Percentiles rank a stretch among this genome's conserved stretches.
Evolutionary conservation across 2,888 invertebrate species (phyloP).

Genomic region (Anodontia alba): DNA sequence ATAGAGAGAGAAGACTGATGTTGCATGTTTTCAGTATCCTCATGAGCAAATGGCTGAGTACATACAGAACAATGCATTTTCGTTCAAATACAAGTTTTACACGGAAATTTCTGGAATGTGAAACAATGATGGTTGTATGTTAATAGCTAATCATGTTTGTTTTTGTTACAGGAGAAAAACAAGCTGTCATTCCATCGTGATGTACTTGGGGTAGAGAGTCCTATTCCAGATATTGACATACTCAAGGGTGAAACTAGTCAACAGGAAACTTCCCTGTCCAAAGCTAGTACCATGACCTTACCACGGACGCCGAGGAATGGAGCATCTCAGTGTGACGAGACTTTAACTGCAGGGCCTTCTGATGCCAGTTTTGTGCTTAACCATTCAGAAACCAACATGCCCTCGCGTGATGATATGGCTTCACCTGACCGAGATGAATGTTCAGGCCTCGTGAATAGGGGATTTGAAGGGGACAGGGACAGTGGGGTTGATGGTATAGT

Average conservation of each 20-base stretch:
- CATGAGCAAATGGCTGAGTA: too few relatives aligned
- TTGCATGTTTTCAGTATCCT: too few relatives aligned
- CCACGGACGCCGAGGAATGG: background rate
- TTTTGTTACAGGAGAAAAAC: constrained; percentile 48
- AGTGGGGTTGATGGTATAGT: constrained; percentile 46
- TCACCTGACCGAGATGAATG: background rate
- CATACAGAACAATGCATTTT: too few relatives aligned
- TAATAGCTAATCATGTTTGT: too few relatives aligned
- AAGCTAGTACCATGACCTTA: constrained; percentile 43
- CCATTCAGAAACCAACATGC: background rate
- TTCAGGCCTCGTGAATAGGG: constrained; percentile 33
- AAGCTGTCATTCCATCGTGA: constrained; percentile 34
- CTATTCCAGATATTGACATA: constrained; percentile 72
- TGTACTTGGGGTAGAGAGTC: constrained; percentile 64
- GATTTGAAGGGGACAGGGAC: constrained; percentile 32
- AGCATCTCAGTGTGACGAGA: background rate
- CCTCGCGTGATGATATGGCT: background rate
- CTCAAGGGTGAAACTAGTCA: constrained; percentile 62
- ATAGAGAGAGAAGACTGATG: too few relatives aligned
- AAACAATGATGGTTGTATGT: too few relatives aligned
- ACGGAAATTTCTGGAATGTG: too few relatives aligned
- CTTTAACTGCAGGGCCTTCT: background rate
- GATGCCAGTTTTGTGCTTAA: background rate
- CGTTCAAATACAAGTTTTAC: too few relatives aligned
- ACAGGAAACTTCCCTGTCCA: constrained; percentile 50